Evolutionary conservation across 2,888 invertebrate species (phyloP).

Genomic region (Epirrhoe tristata): DNA sequence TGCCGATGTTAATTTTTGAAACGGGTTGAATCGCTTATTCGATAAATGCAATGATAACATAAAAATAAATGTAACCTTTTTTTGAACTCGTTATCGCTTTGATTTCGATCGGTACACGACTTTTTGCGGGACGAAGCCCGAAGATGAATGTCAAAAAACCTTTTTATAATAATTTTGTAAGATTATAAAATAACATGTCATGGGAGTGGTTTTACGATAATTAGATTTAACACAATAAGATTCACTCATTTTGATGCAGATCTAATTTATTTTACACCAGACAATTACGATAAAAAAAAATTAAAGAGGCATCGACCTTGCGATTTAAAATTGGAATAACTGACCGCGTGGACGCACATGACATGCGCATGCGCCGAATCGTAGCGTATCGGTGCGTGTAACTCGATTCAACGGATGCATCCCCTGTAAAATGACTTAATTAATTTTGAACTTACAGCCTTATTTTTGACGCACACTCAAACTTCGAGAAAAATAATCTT

Average conservation of each 20-base stretch:
- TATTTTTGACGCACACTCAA: slow-evolving; percentile 29
- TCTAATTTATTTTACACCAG: slow-evolving; percentile 31
- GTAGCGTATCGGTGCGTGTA: slow-evolving; percentile 66
- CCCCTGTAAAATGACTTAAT: slow-evolving; percentile 52
- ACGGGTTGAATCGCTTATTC: slow-evolving; percentile 35
- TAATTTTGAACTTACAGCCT: slow-evolving; percentile 39
- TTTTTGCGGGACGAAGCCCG: slow-evolving; percentile 29
- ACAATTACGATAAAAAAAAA: slow-evolving; percentile 25
- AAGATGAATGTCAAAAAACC: slow-evolving; percentile 32
- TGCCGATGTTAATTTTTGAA: slow-evolving; percentile 43
- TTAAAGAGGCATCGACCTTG: slow-evolving; percentile 31
- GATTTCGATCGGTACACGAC: slow-evolving; percentile 39
- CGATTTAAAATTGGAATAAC: slow-evolving; percentile 29
- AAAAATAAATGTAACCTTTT: slow-evolving; percentile 40
- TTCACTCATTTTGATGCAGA: slow-evolving; percentile 23
- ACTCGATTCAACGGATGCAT: slow-evolving; percentile 75
- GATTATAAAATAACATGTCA: slow-evolving; percentile 35
- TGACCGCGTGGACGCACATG: slow-evolving; percentile 38
- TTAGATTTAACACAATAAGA: slow-evolving; percentile 34
- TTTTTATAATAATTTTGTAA: slow-evolving; percentile 20
- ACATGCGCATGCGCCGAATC: slow-evolving; percentile 49
- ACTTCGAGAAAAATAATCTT: slow-evolving; percentile 6
- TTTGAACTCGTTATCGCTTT: slow-evolving; percentile 35
- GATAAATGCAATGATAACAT: slow-evolving; percentile 43
- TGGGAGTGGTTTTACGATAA: slow-evolving; percentile 42